These are phyloP conservation scores for Lycopodina hypogea DNA, from an alignment of 37 sponge, comb jelly and placozoan genomes.

Conservation along the genomic window DNA sequence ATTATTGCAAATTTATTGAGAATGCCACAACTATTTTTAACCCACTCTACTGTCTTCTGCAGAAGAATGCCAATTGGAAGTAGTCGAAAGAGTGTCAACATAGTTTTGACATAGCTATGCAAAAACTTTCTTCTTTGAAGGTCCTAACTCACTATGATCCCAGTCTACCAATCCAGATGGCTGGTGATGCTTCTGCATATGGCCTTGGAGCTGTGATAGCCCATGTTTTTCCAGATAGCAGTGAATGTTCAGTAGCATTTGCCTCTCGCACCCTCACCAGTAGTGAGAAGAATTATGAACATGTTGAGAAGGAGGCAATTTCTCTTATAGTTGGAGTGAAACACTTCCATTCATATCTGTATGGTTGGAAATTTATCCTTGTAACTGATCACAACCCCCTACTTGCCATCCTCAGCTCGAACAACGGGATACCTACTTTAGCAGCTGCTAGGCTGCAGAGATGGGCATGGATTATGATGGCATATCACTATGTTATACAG, in stretches of 20 bases:
- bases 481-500: background rate
- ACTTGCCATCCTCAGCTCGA: background rate
- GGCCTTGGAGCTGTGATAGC: too few relatives aligned
- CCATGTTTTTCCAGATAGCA: too few relatives aligned
- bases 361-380: too few relatives aligned
- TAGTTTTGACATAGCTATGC: too few relatives aligned
- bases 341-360: too few relatives aligned
- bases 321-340: background rate
- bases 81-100: too few relatives aligned
- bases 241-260: too few relatives aligned
- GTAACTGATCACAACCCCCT: constrained; percentile 5
- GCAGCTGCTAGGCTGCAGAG: background rate
- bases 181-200: too few relatives aligned
- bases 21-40: constrained; percentile 1
- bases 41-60: too few relatives aligned
- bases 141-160: background rate
- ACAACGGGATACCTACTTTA: background rate
- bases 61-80: too few relatives aligned
- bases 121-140: background rate
- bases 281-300: constrained; percentile 1
- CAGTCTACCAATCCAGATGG: background rate
- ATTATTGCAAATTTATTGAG: constrained; percentile 29
- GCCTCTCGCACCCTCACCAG: too few relatives aligned
- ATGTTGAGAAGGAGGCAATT: background rate
- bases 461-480: background rate